These are phyloP conservation scores for Eumaeus atala DNA, from an alignment of 1,140 invertebrate species.

Conservation along the genomic window DNA sequence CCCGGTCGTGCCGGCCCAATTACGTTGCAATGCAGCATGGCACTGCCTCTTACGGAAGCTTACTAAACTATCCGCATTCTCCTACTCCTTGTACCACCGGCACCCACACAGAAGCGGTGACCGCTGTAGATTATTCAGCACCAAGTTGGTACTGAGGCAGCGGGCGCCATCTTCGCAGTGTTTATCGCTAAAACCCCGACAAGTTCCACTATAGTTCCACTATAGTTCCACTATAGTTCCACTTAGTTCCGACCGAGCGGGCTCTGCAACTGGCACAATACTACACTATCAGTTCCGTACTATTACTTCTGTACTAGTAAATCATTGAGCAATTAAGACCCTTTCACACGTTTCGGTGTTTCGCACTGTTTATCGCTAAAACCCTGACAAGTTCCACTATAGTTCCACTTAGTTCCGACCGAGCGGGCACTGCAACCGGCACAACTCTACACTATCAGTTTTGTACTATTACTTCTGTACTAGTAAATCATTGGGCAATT, in stretches of 20 bases:
- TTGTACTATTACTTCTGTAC: no score
- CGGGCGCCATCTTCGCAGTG: background rate
- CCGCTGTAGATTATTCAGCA: slow-evolving; percentile 16
- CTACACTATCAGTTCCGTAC: no score
- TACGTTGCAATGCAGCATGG: no score
- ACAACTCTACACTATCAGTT: no score
- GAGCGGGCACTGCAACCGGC: no score
- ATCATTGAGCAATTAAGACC: no score
- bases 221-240: background rate
- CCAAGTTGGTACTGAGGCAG: background rate
- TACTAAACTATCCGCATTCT: background rate
- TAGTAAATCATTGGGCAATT: no score
- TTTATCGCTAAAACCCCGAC: background rate
- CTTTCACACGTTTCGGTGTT: background rate
- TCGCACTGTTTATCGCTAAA: background rate
- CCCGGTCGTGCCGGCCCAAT: no score
- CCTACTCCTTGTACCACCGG: background rate
- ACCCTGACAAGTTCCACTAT: background rate
- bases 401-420: background rate
- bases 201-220: background rate
- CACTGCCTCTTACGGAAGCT: no score
- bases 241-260: background rate
- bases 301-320: no score
- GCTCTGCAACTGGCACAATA: no score
- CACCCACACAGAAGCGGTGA: slow-evolving; percentile 12